Base-by-base conservation (phyloP, 2,113 vertebrate genomes). In the Eleginops maclovinus region DNA sequence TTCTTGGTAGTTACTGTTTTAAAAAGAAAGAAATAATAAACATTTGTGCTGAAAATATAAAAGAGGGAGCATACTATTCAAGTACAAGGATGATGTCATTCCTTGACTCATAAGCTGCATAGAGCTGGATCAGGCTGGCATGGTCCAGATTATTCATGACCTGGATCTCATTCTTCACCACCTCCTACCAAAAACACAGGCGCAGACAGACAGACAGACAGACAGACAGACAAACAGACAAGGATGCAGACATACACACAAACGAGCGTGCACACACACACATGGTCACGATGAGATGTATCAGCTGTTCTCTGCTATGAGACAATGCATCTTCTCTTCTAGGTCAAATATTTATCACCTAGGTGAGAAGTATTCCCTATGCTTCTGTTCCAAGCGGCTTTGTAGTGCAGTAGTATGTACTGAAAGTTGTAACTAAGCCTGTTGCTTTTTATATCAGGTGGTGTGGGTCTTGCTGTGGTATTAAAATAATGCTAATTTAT, bases 131-230 rank as follows among this genome's bases (percentile, higher is more conserved):
- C 89, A 99, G 95, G 89, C 95, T 99, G 86, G 95, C 94, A 0
- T 99, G 98, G 94, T 98, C 96, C 86, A 99, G 93, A 79, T 98
- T 97, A 92, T 99, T 99, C 98, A 99, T 99, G 44, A 99, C 95
- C 58, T 87, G 96, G 86, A 99, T 98, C 92, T 99, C 98, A 70
- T 98, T 99, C 93, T 96, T 99, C 64, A 97, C 97, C 83, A 96
- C 94, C 51, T 99, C 97, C 98, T 99, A 92, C 77, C 88, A 87
- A 92, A 90, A 62, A 73, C 83, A 90, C 77, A 80, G 58, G 81
- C 12, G 60, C 77, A 87, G 47, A 87, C 67, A 67, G 26, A 70
- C 55, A 51, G 22, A 72, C 65, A 72, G 40, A 66, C 14, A 44
- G 28, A 43, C 47, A 43, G 9, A 31, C 13, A 46, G 62, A 56